Percentiles rank a stretch among this genome's conserved stretches.
Evolutionary conservation across 2,113 vertebrate species (phyloP).

Genomic region (Aegithalos caudatus): DNA sequence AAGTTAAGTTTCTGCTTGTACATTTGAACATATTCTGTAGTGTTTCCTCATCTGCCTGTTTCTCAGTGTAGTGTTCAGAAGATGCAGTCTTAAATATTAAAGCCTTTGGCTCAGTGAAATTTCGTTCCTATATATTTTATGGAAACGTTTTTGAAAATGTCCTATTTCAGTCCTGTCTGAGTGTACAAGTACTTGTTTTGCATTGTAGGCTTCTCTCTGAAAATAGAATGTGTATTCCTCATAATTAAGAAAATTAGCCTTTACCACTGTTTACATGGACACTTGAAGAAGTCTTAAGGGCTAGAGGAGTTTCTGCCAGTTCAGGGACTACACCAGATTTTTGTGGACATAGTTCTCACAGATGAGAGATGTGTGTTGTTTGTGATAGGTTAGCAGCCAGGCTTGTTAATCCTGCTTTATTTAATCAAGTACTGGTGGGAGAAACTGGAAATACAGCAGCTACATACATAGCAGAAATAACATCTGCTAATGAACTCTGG

Average conservation of each 20-base stretch:
- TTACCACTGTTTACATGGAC: not conserved
- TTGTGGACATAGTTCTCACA: not conserved
- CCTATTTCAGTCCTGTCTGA: not conserved
- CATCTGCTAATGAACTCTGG: not conserved
- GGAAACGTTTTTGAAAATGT: not conserved
- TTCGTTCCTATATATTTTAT: not conserved
- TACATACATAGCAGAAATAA: too few relatives aligned
- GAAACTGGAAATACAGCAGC: not conserved
- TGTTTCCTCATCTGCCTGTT: not conserved
- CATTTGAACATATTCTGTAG: not conserved
- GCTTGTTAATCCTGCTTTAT: not conserved
- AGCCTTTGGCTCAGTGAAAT: not conserved
- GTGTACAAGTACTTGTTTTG: not conserved
- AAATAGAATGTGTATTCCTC: not conserved
- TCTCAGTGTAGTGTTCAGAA: not conserved
- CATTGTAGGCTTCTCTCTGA: not conserved
- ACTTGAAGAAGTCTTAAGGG: not conserved
- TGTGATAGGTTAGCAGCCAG: not conserved
- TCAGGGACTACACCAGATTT: not conserved
- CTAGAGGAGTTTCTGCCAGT: not conserved
- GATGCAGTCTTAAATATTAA: not conserved
- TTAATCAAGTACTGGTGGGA: not conserved
- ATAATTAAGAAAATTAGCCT: not conserved
- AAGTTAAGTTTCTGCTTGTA: slow-evolving; percentile 58
- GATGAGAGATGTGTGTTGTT: not conserved